Conservation (phyloP, 2,888 invertebrate species). For the Trissoscelio sp. region DNA sequence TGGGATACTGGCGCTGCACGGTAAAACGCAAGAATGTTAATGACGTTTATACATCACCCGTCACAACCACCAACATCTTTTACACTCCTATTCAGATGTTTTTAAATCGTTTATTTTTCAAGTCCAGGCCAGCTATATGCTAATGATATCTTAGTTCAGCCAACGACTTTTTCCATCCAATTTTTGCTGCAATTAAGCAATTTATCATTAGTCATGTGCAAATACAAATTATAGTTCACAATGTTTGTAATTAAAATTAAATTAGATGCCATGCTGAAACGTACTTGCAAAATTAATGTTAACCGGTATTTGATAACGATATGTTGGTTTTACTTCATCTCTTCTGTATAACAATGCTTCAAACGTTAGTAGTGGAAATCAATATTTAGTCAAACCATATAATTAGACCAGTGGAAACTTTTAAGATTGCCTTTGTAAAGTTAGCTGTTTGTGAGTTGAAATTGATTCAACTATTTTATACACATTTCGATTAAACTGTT, state of each 20-base stretch:
- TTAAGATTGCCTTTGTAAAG: conserved; percentile 20
- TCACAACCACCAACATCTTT: conserved; percentile 46
- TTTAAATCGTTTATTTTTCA: conserved; percentile 35
- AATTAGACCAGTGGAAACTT: conserved; percentile 18
- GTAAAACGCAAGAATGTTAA: conserved; percentile 61
- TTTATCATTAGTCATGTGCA: too few species aligned
- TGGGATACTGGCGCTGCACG: conserved; percentile 34
- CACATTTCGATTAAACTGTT: too few species aligned
- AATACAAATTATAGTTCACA: too few species aligned
- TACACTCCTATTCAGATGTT: conserved; percentile 35
- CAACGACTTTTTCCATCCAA: too few species aligned
- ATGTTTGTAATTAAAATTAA: too few species aligned
- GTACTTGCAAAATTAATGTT: too few species aligned
- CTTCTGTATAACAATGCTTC: background rate
- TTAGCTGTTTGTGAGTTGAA: background rate
- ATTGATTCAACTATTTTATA: background rate
- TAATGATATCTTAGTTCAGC: conserved; percentile 12
- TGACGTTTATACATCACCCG: conserved; percentile 59
- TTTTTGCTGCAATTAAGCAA: too few species aligned
- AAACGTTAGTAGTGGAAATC: conserved; percentile 22
- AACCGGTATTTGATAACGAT: too few species aligned
- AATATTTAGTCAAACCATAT: conserved; percentile 27
- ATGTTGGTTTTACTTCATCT: background rate
- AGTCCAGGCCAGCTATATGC: background rate
- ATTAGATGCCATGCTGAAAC: too few species aligned